These are phyloP conservation scores for Bombyx huttoni DNA, from an alignment of 2,888 invertebrate species.

Conservation along the genomic window DNA sequence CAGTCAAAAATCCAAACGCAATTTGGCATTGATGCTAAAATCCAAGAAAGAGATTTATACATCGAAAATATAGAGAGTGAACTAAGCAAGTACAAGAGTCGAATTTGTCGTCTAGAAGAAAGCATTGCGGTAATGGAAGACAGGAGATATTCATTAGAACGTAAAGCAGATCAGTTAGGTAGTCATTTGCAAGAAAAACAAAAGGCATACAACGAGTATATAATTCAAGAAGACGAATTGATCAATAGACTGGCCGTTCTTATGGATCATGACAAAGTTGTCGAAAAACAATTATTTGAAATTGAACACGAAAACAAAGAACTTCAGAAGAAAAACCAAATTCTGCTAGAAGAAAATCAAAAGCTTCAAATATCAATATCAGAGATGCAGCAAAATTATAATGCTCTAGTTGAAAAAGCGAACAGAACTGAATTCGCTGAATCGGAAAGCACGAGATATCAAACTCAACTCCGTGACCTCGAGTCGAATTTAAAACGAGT, in stretches of 20 bases:
- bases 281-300: conserved; percentile 75
- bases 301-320: conserved; percentile 70
- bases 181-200: conserved; percentile 73
- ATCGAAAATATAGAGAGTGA: conserved; percentile 81
- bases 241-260: conserved; percentile 74
- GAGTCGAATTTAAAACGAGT: conserved; percentile 52
- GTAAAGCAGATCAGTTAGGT: conserved; percentile 74
- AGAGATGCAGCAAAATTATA: conserved; percentile 51
- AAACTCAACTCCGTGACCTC: conserved; percentile 48
- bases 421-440: conserved; percentile 37
- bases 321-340: conserved; percentile 65
- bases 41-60: conserved; percentile 81
- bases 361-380: conserved; percentile 53
- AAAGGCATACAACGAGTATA: conserved; percentile 72
- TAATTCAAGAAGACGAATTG: conserved; percentile 75
- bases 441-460: conserved; percentile 32
- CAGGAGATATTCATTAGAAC: conserved; percentile 71
- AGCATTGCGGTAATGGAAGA: conserved; percentile 74
- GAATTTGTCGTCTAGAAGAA: conserved; percentile 77
- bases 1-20: conserved; percentile 47
- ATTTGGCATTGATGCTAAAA: conserved; percentile 75
- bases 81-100: conserved; percentile 74
- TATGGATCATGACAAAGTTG: conserved; percentile 74
- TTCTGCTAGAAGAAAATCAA: conserved; percentile 65
- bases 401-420: conserved; percentile 39